These are phyloP conservation scores for Andrena camellia DNA, from an alignment of 2,888 invertebrate genomes.

Conservation along the genomic window DNA sequence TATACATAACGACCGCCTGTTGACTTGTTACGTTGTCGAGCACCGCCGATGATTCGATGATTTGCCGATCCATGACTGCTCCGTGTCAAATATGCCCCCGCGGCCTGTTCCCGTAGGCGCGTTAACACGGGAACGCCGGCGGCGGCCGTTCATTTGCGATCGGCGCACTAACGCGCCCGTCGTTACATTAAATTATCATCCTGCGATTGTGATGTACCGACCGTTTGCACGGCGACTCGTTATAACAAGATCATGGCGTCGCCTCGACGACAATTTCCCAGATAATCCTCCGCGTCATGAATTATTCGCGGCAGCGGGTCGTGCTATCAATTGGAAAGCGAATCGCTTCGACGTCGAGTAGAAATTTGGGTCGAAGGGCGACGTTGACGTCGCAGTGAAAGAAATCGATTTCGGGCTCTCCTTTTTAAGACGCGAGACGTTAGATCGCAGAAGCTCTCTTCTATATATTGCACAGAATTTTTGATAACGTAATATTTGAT, in stretches of 20 bases:
- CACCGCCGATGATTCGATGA: constrained; percentile 81
- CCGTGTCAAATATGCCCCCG: constrained; percentile 78
- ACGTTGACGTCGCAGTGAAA: background rate
- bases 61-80: constrained; percentile 82
- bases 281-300: constrained; percentile 59
- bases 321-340: constrained; percentile 48
- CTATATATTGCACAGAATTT: background rate
- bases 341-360: constrained; percentile 45
- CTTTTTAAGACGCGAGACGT: background rate
- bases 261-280: constrained; percentile 70
- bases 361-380: constrained; percentile 35
- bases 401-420: background rate
- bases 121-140: constrained; percentile 70
- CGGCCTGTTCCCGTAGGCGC: constrained; percentile 68
- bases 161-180: constrained; percentile 71
- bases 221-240: constrained; percentile 73
- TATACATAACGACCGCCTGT: constrained; percentile 80
- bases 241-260: constrained; percentile 72
- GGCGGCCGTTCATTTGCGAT: constrained; percentile 74
- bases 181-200: constrained; percentile 82
- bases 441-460: background rate
- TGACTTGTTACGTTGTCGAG: constrained; percentile 84
- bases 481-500: background rate
- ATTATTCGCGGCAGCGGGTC: constrained; percentile 45
- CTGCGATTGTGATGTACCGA: constrained; percentile 72